Percentiles rank a stretch among this genome's conserved stretches.
Conservation (phyloP, 2,113 vertebrate species). For the Diadophis punctatus region DNA sequence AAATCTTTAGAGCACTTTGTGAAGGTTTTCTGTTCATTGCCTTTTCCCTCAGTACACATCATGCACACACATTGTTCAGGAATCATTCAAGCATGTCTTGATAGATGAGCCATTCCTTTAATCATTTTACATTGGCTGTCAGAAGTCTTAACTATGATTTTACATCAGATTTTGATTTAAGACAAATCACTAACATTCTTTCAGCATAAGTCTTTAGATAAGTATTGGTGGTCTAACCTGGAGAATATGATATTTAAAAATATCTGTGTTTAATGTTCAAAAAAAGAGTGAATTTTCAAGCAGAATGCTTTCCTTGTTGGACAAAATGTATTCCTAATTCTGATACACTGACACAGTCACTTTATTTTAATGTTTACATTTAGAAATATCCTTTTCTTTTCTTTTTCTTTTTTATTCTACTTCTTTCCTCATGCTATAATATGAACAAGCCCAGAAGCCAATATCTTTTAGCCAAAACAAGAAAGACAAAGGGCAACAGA, state of each 20-base stretch:
- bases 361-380: neutral
- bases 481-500: slow-evolving; percentile 32
- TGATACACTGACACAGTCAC: slow-evolving; percentile 22
- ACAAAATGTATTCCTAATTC: neutral
- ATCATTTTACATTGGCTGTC: neutral
- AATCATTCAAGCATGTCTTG: neutral
- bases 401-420: slow-evolving; percentile 16
- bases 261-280: neutral
- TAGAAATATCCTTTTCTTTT: slow-evolving; percentile 11
- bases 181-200: neutral
- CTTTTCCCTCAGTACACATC: neutral
- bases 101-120: neutral
- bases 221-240: neutral
- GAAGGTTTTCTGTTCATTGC: neutral
- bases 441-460: slow-evolving; percentile 27
- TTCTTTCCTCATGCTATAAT: slow-evolving; percentile 13
- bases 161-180: neutral
- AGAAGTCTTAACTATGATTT: neutral
- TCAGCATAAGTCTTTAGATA: neutral
- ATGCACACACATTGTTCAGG: neutral
- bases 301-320: neutral
- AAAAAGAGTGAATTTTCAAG: neutral
- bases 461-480: slow-evolving; percentile 34
- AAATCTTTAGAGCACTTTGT: neutral
- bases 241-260: neutral